Evolutionary conservation across 2,113 vertebrate species (phyloP).

Genomic region (Anoura caudifer): DNA sequence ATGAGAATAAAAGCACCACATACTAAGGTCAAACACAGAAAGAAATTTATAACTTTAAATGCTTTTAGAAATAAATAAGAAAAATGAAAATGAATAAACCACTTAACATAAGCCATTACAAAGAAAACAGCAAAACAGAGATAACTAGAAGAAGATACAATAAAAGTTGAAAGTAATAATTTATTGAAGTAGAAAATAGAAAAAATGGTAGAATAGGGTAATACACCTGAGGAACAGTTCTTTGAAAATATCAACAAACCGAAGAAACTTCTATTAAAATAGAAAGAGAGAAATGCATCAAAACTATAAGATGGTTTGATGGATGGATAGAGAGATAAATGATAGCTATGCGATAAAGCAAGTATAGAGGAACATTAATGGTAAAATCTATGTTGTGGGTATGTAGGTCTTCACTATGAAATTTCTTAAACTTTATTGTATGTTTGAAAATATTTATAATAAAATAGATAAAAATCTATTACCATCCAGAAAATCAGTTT

Average conservation of each 20-base stretch:
- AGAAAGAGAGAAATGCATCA: neutral
- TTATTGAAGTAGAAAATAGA: neutral
- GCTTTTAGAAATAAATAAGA: constrained; percentile 12
- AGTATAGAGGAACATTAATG: neutral
- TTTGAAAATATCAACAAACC: neutral
- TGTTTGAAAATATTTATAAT: constrained; percentile 14
- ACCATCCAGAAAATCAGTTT: neutral
- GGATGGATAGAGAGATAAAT: neutral
- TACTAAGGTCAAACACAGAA: neutral
- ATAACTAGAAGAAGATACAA: constrained; percentile 13
- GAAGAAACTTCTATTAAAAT: neutral
- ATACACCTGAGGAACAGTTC: neutral
- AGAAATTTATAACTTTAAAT: constrained; percentile 14
- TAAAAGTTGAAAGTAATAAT: constrained; percentile 13
- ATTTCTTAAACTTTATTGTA: neutral
- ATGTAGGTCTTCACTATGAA: neutral
- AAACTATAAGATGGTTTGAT: neutral
- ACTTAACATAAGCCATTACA: neutral
- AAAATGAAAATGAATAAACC: neutral
- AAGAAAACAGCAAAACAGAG: neutral
- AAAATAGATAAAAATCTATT: constrained; percentile 33
- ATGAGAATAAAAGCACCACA: constrained; percentile 14
- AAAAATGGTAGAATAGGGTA: neutral
- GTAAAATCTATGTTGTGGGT: neutral
- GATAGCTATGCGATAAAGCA: neutral